These are phyloP conservation scores for Lamellibrachia satsuma DNA, from an alignment of 2,888 invertebrate genomes.

Conservation along the genomic window DNA sequence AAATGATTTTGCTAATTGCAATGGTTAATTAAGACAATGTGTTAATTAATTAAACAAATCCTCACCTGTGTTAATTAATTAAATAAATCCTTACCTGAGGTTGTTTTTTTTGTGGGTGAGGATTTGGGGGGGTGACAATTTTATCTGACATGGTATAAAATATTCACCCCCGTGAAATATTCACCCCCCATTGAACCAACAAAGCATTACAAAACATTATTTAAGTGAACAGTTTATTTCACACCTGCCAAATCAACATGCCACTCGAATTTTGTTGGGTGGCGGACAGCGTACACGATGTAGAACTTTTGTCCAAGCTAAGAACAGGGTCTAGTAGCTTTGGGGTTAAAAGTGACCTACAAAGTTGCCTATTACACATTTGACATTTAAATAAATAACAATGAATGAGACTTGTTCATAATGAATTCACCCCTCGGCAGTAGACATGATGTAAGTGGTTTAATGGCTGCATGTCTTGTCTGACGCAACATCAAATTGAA, in stretches of 20 bases:
- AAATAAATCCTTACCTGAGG: too few species aligned
- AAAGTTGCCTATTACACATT: background rate
- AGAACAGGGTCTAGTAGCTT: background rate
- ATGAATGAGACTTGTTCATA: background rate
- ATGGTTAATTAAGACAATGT: too few species aligned
- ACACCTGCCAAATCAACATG: background rate
- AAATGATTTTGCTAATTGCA: too few species aligned
- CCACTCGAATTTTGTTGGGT: background rate
- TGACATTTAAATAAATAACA: background rate
- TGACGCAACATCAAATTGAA: background rate
- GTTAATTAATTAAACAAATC: too few species aligned
- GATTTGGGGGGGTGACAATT: too few species aligned
- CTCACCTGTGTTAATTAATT: too few species aligned
- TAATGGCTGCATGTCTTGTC: background rate
- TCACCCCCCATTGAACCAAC: too few species aligned
- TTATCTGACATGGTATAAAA: too few species aligned
- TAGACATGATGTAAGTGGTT: background rate
- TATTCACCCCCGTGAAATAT: too few species aligned
- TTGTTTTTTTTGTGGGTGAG: too few species aligned
- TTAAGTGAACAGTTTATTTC: background rate
- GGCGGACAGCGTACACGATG: background rate
- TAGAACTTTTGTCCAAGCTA: background rate
- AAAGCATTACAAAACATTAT: too few species aligned
- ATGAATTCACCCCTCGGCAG: background rate
- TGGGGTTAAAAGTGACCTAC: background rate